A percentile compares a stretch with the other conserved stretches of the same genome.
Conservation (phyloP, 2,797 vertebrate species). For the Pogonophryne albipinna region DNA sequence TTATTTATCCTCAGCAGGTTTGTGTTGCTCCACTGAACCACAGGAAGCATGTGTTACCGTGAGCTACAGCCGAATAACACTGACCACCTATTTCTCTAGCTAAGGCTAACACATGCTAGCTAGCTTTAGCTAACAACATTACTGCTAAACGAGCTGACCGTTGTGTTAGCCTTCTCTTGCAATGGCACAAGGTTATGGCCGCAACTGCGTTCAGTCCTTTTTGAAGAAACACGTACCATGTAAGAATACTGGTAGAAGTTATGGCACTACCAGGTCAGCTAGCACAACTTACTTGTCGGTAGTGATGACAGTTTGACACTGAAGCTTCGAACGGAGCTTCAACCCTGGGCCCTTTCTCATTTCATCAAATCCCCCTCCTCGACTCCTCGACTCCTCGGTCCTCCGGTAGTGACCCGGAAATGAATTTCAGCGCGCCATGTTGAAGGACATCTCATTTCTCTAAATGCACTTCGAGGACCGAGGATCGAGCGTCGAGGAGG, state of each 20-base stretch:
- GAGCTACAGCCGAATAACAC: background rate
- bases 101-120: background rate
- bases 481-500: too few relatives aligned
- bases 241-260: background rate
- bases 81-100: background rate
- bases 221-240: constrained; percentile 14
- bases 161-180: background rate
- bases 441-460: too few relatives aligned
- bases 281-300: constrained; percentile 42
- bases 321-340: too few relatives aligned
- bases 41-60: background rate
- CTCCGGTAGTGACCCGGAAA: too few relatives aligned
- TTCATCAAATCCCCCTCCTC: too few relatives aligned
- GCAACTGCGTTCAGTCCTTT: too few relatives aligned
- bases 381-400: too few relatives aligned
- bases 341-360: too few relatives aligned
- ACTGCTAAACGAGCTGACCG: background rate
- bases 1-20: background rate
- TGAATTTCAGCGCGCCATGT: too few relatives aligned
- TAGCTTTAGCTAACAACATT: constrained; percentile 1
- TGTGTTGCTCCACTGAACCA: background rate
- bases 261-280: background rate
- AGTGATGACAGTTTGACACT: too few relatives aligned
- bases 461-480: too few relatives aligned
- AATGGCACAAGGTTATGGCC: background rate